Evolutionary conservation across 2,113 vertebrate genomes (phyloP).

Genomic region (Haplochromis vanheusdeni): DNA sequence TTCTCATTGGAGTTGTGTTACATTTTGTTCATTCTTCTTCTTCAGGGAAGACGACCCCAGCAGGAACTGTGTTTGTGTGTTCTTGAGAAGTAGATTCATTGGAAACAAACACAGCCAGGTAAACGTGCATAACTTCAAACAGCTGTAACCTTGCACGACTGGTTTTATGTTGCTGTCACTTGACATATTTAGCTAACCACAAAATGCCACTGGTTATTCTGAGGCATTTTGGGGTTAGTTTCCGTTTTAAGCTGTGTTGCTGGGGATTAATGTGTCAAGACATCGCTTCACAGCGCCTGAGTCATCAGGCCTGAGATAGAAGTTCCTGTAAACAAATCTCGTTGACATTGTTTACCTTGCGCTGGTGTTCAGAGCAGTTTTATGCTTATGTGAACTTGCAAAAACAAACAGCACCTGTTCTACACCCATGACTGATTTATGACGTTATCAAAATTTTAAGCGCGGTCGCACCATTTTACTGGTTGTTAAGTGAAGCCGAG

Average conservation of each 20-base stretch:
- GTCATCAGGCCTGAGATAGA: constrained; percentile 2
- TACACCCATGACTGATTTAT: not conserved
- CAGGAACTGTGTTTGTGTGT: not conserved
- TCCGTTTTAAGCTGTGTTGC: constrained; percentile 42
- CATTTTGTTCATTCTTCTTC: not conserved
- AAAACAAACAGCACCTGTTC: not conserved
- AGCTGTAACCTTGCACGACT: not conserved
- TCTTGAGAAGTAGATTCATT: not conserved
- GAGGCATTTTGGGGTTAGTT: constrained; percentile 9
- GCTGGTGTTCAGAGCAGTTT: not conserved
- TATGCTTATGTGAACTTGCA: not conserved
- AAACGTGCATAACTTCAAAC: not conserved
- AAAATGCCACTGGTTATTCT: constrained; percentile 2
- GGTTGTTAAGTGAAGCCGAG: not conserved
- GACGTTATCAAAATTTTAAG: not conserved
- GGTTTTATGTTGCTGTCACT: not conserved
- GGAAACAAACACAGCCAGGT: constrained; percentile 3
- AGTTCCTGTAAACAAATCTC: not conserved
- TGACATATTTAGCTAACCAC: constrained; percentile 36
- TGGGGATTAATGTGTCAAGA: constrained; percentile 13
- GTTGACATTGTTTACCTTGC: not conserved
- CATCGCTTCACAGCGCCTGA: not conserved
- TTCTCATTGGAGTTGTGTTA: not conserved
- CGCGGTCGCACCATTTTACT: not conserved
- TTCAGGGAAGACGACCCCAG: not conserved